Evolutionary conservation across 2,888 invertebrate genomes (phyloP), one percentile per base, ranked within the genome.

Genomic region (Drosophila rubida): DNA sequence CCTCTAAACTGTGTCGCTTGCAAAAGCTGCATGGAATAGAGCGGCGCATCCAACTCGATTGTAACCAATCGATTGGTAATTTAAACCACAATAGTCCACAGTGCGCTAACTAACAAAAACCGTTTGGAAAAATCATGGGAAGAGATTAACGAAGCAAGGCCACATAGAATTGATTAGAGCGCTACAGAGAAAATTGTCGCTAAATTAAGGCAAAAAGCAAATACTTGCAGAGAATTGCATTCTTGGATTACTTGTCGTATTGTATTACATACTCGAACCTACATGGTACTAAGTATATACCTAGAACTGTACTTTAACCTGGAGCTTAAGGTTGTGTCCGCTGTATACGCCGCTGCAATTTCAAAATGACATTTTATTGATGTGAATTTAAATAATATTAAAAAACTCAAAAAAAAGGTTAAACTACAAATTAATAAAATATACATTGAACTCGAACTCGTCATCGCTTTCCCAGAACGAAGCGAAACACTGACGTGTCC

Each of bases 271-370:
- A 70, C 64, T 62, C 71, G 37, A 49, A 51, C 13, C 35, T 30
- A 50, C 25, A 61, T 16, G 9, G 35, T 49, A 48, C 46, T 49
- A 35, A 9, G 19, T 50, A 37, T 23, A 27, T 45, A 63, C 25
- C 37, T 57, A 69, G 41, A 65, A 51, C 35, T 66, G 41, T 75
- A 64, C 48, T 64, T 76, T 61, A 61, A 37, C 19, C 70, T 51
- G 60, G 53, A 63, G 81, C 63, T 72, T 60, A 74, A 55, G 78
- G 78, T 80, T 77, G 78, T 77, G 74, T 69, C 65, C 49, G 59
- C 51, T 60, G 75, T 73, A 73, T 73, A 72, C 72, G 69, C 69
- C 63, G 59, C 72, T 75, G 51, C 55, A 58, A 60, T 69, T 64
- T 63, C 53, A 5, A 70, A 63, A 64, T 48, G 45, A 75, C 75